These are phyloP conservation scores for Carcharodon carcharias DNA, from an alignment of 2,797 vertebrate species.

Conservation along the genomic window DNA sequence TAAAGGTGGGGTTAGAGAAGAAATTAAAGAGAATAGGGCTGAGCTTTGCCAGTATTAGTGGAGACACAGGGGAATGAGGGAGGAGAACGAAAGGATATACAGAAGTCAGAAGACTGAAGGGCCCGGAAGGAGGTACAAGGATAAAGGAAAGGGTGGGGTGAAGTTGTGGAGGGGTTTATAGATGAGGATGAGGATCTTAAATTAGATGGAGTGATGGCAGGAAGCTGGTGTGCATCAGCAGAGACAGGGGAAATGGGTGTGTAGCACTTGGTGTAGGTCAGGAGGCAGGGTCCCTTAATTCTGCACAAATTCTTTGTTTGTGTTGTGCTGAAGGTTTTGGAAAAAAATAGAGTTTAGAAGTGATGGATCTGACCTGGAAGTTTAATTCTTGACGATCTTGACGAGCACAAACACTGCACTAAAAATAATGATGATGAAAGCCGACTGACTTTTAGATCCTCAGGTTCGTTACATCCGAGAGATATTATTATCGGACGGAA, in stretches of 20 bases:
- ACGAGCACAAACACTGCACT: not conserved
- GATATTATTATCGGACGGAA: conserved; percentile 23
- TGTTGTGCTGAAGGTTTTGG: not conserved
- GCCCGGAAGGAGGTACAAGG: not conserved
- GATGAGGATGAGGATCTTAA: not conserved
- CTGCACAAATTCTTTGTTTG: not conserved
- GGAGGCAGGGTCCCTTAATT: not conserved
- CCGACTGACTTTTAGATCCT: not conserved
- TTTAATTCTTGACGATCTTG: not conserved
- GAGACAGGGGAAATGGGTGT: not conserved
- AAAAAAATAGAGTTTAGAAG: not conserved
- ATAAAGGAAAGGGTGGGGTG: not conserved
- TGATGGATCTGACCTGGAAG: conserved; percentile 11
- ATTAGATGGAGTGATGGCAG: not conserved
- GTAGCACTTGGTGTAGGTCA: not conserved
- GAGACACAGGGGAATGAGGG: not conserved
- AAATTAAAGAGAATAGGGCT: not conserved
- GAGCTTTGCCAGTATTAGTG: not conserved
- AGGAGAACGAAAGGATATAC: not conserved
- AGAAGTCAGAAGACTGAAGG: not conserved
- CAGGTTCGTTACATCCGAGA: not conserved
- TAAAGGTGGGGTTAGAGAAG: not conserved
- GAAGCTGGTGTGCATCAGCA: not conserved
- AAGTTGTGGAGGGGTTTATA: not conserved
- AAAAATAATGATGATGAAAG: conserved; percentile 21